A percentile compares a stretch with the other conserved stretches of the same genome.
phyloP scores from a whole-genome alignment of 1,140 invertebrate genomes.

The Kradibia gibbosae region DNA sequence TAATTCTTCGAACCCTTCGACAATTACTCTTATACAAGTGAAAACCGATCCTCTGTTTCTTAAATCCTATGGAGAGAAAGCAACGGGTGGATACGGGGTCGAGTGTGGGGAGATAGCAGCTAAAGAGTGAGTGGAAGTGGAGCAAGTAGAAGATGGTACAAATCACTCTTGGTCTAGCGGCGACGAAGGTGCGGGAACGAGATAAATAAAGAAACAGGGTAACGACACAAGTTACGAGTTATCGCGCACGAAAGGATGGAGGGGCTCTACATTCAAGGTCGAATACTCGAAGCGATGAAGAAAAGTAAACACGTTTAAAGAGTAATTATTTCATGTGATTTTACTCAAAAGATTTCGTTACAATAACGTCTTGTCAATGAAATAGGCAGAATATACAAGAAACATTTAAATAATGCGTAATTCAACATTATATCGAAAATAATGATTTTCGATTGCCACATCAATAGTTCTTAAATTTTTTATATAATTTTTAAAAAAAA shows the following conservation, averaged over 20 bases:
- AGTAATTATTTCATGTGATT: no score
- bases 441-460: no score
- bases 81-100: background rate
- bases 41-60: slow-evolving; percentile 49
- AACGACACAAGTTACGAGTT: slow-evolving; percentile 21
- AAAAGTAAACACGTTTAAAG: no score
- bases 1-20: slow-evolving; percentile 37
- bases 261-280: slow-evolving; percentile 31
- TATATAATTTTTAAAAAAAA: no score
- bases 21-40: slow-evolving; percentile 48
- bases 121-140: slow-evolving; percentile 6
- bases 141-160: slow-evolving; percentile 43
- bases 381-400: no score
- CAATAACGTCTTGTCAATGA: no score
- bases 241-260: background rate
- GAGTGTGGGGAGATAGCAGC: slow-evolving; percentile 12
- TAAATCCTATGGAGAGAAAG: background rate
- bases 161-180: slow-evolving; percentile 39
- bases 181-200: background rate
- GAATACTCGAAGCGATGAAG: background rate
- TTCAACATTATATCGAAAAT: no score
- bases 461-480: no score
- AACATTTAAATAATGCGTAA: no score
- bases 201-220: background rate
- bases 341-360: no score